Conservation (phyloP, 1,140 invertebrate genomes). For the Eumaeus atala region DNA sequence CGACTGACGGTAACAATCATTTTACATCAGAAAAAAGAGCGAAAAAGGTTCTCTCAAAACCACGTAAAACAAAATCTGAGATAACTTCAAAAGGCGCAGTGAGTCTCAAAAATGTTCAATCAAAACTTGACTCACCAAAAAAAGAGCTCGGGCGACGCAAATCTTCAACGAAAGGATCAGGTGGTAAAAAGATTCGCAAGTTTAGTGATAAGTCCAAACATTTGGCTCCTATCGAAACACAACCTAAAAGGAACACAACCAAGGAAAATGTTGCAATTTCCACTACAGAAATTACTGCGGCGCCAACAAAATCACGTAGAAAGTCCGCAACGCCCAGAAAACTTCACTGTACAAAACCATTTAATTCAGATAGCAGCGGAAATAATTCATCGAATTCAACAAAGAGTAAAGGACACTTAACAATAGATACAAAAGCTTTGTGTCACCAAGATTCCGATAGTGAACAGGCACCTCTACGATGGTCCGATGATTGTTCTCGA, state of each 20-base stretch:
- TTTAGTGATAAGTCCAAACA: background rate
- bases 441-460: constrained; percentile 41
- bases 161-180: constrained; percentile 45
- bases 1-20: constrained; percentile 27
- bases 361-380: constrained; percentile 40
- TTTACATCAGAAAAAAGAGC: background rate
- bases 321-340: constrained; percentile 66
- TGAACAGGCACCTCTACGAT: constrained; percentile 39
- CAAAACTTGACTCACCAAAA: background rate
- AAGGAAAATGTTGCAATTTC: constrained; percentile 35
- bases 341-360: constrained; percentile 51
- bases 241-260: constrained; percentile 29
- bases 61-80: background rate
- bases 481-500: constrained; percentile 58
- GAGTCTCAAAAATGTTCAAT: background rate
- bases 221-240: constrained; percentile 17
- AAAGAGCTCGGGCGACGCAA: background rate
- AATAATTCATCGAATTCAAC: constrained; percentile 36
- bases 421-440: constrained; percentile 19
- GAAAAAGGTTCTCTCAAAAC: background rate
- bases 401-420: constrained; percentile 21
- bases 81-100: background rate
- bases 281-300: constrained; percentile 22
- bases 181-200: constrained; percentile 18
- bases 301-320: constrained; percentile 55